Evolutionary conservation across 2,113 vertebrate species (phyloP), one percentile per base, ranked within the genome.

Genomic region (Salvator merianae): DNA sequence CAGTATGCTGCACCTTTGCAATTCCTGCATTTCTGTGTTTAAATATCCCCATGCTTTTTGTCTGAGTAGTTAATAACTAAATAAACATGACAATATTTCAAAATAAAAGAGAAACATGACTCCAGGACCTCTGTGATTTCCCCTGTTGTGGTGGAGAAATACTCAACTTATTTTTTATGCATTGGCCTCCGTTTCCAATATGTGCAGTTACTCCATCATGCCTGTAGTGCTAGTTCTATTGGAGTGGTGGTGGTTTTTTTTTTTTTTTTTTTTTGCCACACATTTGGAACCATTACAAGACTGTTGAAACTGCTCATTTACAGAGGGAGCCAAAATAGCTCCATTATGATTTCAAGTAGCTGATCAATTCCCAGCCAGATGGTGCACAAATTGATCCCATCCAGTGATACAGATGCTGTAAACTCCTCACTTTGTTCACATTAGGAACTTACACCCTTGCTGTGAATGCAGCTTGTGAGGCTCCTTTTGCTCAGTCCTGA

Each of bases 341-440:
- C 83, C 85, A 84, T 89, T 92, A 79, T n/a, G 79, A 89, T 81
- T 90, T 75, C 83, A 91, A 93, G 90, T 81, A 91, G 40, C 38
- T 92, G 68, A 93, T 83, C 8, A 85, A 62, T 92, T 89, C 88
- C 84, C 83, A 88, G 88, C 88, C 94, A 95, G 93, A 93, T 94
- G 90, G 92, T 88, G 70, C 84, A 86, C 32, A 94, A 92, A 94
- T 93, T 88, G 77, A 50, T 86, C 82, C 79, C 85, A 89, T 93
- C 86, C 66, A 85, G 77, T 82, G 32, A 88, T 89, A 89, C 3
- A 88, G 88, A 93, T 93, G 86, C 88, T 86, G 79, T 72, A 36
- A 47, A 30, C 16, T 73, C 79, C 78, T 82, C 36, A 80, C 74
- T 94, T 94, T 84, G 77, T 87, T 85, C 85, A 26, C 50, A 81